Evolutionary conservation across 1,140 invertebrate genomes (phyloP), one percentile per base, ranked within the genome.

Genomic region (Ylistrum balloti): DNA sequence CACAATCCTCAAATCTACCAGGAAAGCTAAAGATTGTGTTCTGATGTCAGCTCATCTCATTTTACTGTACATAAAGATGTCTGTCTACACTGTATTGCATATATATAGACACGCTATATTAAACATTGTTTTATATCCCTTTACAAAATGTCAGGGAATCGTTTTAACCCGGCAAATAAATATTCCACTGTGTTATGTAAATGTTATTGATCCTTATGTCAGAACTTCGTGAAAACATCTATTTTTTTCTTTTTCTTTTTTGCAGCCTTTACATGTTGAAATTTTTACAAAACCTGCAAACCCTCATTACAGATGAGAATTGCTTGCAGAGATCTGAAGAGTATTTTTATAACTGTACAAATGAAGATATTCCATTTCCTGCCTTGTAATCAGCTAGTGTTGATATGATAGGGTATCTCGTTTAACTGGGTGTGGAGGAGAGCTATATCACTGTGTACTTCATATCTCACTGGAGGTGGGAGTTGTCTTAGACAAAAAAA

Each of bases 341-440:
- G 22, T 28, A 45, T 45, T 45, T 45, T 45, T 45, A 74, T n/a
- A 28, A 74, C 56, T 74, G 22, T 1, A n/a, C 22, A 74, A 28
- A 74, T n/a, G 56, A 74, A 74, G 56, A 74, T 74, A 74, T 74
- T 74, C 56, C 56, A 74, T 74, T 74, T 74, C 56, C 56, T 74
- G 2, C 56, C n/a, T 1, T 74, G 22, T 74, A 74, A 74, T 74
- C 56, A 74, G 56, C 56, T 1, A 74, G 22, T 5, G 56, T 74
- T 74, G 56, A 74, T 74, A 74, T 74, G 56, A 74, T 74, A 28
- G 22, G 56, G 17, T 74, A 74, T 28, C 56, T 28, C n/a, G 28
- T n/a, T 74, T 74, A 74, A 74, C n/a, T 74, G 56, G 56, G 56
- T 74, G 56, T 74, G 56, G 56, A 28, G 0, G 22, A n/a, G n/a